A percentile compares a stretch with the other conserved stretches of the same genome.
Conservation (phyloP, 2,888 invertebrate genomes). For the Hypselothyrea guttata region DNA sequence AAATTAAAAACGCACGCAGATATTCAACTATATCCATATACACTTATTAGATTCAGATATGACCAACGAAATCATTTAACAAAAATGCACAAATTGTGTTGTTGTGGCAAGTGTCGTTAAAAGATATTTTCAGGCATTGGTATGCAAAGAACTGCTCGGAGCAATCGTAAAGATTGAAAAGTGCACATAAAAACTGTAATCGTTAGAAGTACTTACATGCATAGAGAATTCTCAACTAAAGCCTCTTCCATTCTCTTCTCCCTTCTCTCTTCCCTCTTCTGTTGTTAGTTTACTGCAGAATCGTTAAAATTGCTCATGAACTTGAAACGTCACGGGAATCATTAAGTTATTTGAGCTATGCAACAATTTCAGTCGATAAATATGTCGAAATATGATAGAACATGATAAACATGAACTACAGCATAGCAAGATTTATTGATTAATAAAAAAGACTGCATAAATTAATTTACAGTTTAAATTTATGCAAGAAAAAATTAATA, state of each 20-base stretch:
- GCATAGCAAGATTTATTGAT: too few relatives aligned
- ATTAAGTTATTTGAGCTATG: constrained; percentile 28
- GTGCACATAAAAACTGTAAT: constrained; percentile 70
- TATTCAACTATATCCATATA: constrained; percentile 11
- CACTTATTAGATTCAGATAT: constrained; percentile 68
- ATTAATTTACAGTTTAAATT: too few relatives aligned
- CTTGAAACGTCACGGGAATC: constrained; percentile 50
- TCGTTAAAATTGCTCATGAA: constrained; percentile 65
- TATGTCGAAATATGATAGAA: too few relatives aligned
- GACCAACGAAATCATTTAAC: constrained; percentile 62
- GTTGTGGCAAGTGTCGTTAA: constrained; percentile 63
- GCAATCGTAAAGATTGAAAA: constrained; percentile 62
- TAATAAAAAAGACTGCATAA: too few relatives aligned
- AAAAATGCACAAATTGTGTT: constrained; percentile 56
- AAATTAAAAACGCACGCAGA: constrained; percentile 61
- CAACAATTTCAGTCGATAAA: too few relatives aligned
- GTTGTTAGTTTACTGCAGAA: constrained; percentile 36
- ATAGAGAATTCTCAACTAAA: constrained; percentile 52
- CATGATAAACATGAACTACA: too few relatives aligned
- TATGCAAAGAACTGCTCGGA: constrained; percentile 64
- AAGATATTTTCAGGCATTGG: constrained; percentile 45
- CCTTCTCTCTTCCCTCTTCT: constrained; percentile 14
- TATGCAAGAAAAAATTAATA: too few relatives aligned
- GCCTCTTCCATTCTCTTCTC: not conserved
- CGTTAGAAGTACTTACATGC: constrained; percentile 60